Percentiles rank a stretch among this genome's conserved stretches.
Conservation (phyloP, 2,888 invertebrate genomes). For the Stictocephala bisonia region DNA sequence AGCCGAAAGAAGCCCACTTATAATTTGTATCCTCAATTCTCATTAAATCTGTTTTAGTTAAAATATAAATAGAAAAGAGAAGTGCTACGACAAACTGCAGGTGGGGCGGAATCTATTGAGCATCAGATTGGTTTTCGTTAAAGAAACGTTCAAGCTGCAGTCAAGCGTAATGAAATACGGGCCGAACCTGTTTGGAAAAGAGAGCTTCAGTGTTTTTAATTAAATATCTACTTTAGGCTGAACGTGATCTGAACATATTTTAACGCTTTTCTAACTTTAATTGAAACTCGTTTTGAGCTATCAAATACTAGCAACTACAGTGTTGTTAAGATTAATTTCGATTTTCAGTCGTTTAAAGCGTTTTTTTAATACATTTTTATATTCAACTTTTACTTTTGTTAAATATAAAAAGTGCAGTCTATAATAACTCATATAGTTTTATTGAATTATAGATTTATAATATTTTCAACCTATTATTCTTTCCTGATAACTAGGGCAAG, state of each 20-base stretch:
- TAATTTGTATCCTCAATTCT: too few relatives aligned
- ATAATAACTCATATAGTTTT: too few relatives aligned
- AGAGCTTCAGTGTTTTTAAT: slow-evolving; percentile 26
- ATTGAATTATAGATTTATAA: too few relatives aligned
- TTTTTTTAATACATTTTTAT: too few relatives aligned
- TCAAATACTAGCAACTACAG: not conserved
- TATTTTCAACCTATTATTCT: too few relatives aligned
- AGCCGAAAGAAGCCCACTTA: too few relatives aligned
- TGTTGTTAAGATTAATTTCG: not conserved
- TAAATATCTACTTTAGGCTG: slow-evolving; percentile 39
- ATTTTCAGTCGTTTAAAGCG: too few relatives aligned
- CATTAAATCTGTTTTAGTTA: not conserved
- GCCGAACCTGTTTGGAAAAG: slow-evolving; percentile 26
- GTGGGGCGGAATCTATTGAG: slow-evolving; percentile 22
- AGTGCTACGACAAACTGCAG: not conserved
- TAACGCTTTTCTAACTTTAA: slow-evolving; percentile 26
- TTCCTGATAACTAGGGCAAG: too few relatives aligned
- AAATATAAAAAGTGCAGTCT: too few relatives aligned
- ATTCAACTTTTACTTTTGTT: too few relatives aligned
- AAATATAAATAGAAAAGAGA: not conserved
- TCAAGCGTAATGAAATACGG: slow-evolving; percentile 33
- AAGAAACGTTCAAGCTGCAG: slow-evolving; percentile 30
- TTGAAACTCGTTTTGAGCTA: slow-evolving; percentile 23
- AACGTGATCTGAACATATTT: slow-evolving; percentile 38
- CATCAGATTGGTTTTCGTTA: slow-evolving; percentile 36